Conservation (phyloP, 1,140 invertebrate species). For the Trichogramma pretiosum region DNA sequence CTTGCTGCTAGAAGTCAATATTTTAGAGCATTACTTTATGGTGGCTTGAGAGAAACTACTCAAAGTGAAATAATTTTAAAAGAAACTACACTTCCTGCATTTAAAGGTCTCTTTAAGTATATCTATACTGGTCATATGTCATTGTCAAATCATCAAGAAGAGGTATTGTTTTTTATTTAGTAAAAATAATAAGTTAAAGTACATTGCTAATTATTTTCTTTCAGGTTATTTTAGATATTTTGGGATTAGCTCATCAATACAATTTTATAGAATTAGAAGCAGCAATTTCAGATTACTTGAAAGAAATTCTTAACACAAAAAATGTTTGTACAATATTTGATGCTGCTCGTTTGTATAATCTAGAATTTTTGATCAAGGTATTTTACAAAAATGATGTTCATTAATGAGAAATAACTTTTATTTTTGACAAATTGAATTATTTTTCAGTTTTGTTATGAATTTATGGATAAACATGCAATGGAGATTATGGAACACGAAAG, state of each 20-base stretch:
- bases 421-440: conserved; percentile 6
- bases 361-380: conserved; percentile 54
- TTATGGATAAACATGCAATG: conserved; percentile 80
- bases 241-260: conserved; percentile 83
- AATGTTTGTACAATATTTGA: conserved; percentile 93
- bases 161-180: conserved; percentile 24
- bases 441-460: conserved; percentile 60
- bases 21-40: conserved; percentile 83
- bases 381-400: background rate
- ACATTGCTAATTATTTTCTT: conserved; percentile 9
- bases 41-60: conserved; percentile 82
- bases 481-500: conserved; percentile 76
- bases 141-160: conserved; percentile 64
- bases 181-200: background rate
- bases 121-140: conserved; percentile 90
- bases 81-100: conserved; percentile 77
- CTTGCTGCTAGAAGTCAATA: conserved; percentile 90
- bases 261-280: conserved; percentile 86
- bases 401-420: conserved; percentile 3
- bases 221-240: conserved; percentile 38
- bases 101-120: conserved; percentile 85
- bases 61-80: conserved; percentile 73
- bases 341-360: conserved; percentile 68
- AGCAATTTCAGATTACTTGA: conserved; percentile 86
- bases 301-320: conserved; percentile 72